Percentiles rank a stretch among this genome's conserved stretches.
phyloP scores from a whole-genome alignment of 1,140 invertebrate genomes.

The Helicoverpa armigera region DNA sequence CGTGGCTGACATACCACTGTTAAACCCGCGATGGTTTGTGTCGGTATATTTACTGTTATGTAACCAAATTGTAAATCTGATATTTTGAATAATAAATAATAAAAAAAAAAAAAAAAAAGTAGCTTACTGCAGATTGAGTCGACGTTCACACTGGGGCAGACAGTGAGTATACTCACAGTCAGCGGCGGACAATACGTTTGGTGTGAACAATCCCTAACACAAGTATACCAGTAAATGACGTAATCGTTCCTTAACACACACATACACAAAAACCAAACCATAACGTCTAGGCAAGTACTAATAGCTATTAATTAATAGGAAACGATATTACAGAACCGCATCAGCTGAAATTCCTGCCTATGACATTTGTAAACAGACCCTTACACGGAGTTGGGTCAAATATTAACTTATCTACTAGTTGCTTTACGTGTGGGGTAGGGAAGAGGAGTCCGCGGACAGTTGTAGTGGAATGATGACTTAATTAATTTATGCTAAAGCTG shows the following conservation, averaged over 20 bases:
- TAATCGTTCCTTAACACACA: neutral
- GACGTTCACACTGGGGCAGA: too few species aligned
- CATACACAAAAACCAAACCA: neutral
- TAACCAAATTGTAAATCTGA: too few species aligned
- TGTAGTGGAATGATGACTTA: neutral
- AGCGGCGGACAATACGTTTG: too few species aligned
- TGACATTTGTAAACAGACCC: conserved; percentile 52
- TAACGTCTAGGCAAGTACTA: neutral
- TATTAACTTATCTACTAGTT: conserved; percentile 59
- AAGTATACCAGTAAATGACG: neutral
- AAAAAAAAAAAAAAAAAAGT: too few species aligned
- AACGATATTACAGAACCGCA: conserved; percentile 13
- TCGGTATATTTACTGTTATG: too few species aligned
- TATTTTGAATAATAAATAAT: too few species aligned
- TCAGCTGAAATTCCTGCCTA: conserved; percentile 47
- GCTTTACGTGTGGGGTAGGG: conserved; percentile 15
- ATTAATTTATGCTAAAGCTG: neutral
- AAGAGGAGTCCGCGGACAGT: neutral
- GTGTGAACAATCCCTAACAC: too few species aligned
- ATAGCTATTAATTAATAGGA: conserved; percentile 45
- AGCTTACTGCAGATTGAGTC: too few species aligned
- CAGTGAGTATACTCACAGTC: too few species aligned
- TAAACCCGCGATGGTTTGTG: too few species aligned
- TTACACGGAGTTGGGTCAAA: conserved; percentile 51
- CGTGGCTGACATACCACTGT: too few species aligned